Evolutionary conservation across 2,797 vertebrate species (phyloP), one percentile per base, ranked within the genome.

Genomic region (Pipistrellus pygmaeus): DNA sequence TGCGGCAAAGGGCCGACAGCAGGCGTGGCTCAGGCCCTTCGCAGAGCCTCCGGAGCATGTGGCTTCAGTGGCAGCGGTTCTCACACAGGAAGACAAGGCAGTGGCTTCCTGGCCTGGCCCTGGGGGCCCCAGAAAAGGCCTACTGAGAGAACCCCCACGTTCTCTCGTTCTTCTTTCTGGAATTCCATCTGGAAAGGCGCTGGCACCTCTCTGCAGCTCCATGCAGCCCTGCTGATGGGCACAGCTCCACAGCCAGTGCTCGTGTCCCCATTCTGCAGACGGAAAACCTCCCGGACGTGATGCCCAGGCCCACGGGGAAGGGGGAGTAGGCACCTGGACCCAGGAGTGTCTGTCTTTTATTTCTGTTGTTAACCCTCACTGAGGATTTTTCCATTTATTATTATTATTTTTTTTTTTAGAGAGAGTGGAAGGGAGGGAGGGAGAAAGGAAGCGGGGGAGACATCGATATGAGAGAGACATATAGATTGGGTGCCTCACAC

Each of bases 401-500:
- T 64, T 64, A 30, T 7, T 64, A 17, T 64, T 64, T n/a, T 64
- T n/a, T n/a, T n/a, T n/a, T 64, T 64, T 64, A 64, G 30, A 64
- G 62, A 64, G 62, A 15, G 27, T 62, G 62, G 14, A n/a, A n/a
- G 6, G 27, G 13, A n/a, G 30, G 62, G 30, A 66, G 30, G 15
- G 64, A n/a, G 14, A 6, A 0, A 32, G n/a, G 30, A 15, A 9
- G 7, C 15, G 17, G 15, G 15, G 1, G 0, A 3, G 0, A 9
- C 60, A 64, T 64, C 14, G 14, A 64, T n/a, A 14, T 64, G 27
- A n/a, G 60, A 62, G 62, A 64, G 62, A 64, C 62, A 64, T 3
- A 64, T 64, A 7, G 27, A 64, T 64, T 64, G 62, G 14, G 3
- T 64, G 62, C 62, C 30, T 64, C 62, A 14, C 57, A 27, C 57